Conservation (phyloP, 1,140 invertebrate genomes). For the Drosophila saltans region DNA sequence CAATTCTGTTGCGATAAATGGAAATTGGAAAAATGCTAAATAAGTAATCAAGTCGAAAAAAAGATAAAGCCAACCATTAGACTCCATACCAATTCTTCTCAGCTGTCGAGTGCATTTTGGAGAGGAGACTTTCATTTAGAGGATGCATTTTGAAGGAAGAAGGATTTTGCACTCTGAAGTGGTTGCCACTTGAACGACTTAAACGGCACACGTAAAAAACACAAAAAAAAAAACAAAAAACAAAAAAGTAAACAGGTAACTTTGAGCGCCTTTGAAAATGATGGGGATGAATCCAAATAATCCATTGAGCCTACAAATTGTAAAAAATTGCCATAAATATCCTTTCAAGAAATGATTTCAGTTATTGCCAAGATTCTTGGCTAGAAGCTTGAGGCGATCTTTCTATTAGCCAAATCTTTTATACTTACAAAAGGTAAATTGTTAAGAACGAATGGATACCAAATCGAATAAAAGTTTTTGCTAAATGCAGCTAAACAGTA, state of each 20-base stretch:
- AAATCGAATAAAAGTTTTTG: too few relatives aligned
- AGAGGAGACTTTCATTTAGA: neutral
- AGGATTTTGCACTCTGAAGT: constrained; percentile 57
- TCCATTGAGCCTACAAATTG: neutral
- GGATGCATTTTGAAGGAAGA: constrained; percentile 9
- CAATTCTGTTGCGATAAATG: constrained; percentile 46
- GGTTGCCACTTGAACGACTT: constrained; percentile 60
- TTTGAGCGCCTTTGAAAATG: constrained; percentile 3
- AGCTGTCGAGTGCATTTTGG: constrained; percentile 5
- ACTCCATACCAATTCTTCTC: neutral
- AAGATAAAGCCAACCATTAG: constrained; percentile 1
- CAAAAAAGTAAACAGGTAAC: constrained; percentile 15
- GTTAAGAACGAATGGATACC: too few relatives aligned
- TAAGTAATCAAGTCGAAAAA: constrained; percentile 69
- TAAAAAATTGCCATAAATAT: neutral
- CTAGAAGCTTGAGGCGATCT: too few relatives aligned
- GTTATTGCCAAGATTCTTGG: too few relatives aligned
- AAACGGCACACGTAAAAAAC: constrained; percentile 29
- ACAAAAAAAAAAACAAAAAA: constrained; percentile 26
- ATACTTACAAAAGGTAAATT: too few relatives aligned
- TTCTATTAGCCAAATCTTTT: too few relatives aligned
- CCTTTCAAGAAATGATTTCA: too few relatives aligned
- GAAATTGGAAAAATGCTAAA: constrained; percentile 77
- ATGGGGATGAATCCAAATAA: constrained; percentile 17
- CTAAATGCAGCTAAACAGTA: too few relatives aligned